Conservation (phyloP, 1,140 invertebrate species). For the Cydia fagiglandana region DNA sequence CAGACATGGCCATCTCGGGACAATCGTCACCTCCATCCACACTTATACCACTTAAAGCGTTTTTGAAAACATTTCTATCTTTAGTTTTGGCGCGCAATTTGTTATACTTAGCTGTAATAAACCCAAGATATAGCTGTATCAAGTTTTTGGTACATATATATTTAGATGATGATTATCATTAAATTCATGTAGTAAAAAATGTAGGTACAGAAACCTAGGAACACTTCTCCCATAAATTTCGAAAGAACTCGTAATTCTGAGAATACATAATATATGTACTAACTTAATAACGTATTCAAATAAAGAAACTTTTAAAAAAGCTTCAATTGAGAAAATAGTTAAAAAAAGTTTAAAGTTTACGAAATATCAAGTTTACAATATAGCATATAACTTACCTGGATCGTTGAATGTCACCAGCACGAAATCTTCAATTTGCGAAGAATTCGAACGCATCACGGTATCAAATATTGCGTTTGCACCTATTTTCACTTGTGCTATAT, state of each 20-base stretch:
- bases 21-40: constrained; percentile 80
- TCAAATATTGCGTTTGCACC: constrained; percentile 42
- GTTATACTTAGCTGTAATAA: neutral
- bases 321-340: no score
- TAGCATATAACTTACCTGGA: constrained; percentile 49
- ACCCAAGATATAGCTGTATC: neutral
- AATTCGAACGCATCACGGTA: constrained; percentile 35
- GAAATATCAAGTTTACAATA: neutral
- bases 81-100: neutral
- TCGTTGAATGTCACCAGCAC: constrained; percentile 59
- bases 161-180: no score
- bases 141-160: neutral
- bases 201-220: no score
- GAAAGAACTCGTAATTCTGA: no score
- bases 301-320: no score
- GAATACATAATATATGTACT: no score
- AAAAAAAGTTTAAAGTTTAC: neutral
- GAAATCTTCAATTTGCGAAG: constrained; percentile 47
- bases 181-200: no score
- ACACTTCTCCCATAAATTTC: no score
- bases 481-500: constrained; percentile 16
- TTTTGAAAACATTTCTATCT: constrained; percentile 45
- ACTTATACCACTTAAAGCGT: constrained; percentile 73
- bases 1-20: constrained; percentile 82
- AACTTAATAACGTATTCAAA: no score